Evolutionary conservation across 2,797 vertebrate genomes (phyloP), one percentile per base, ranked within the genome.

Genomic region (Anguilla obscura): DNA sequence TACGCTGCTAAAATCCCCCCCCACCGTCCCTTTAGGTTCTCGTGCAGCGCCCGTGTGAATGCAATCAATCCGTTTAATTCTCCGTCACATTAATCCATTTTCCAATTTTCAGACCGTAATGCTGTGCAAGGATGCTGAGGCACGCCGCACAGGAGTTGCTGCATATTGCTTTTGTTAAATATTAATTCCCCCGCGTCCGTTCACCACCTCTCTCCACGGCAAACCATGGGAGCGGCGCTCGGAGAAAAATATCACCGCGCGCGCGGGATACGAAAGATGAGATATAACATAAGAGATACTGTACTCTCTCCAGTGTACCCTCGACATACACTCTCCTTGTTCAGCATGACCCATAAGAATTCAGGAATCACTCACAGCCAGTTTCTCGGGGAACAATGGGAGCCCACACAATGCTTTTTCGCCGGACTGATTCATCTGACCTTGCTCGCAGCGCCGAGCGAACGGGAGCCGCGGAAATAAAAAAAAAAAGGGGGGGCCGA

Each of bases 401-500:
- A 89, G 85, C 66, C 87, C 56, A n/a, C 63, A 52, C 90, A 90
- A 50, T 90, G 89, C 58, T 63, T 89, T 92, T 89, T 88, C 82
- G 84, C 63, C 27, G 50, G 91, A 86, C 87, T 89, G 88, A 83
- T 90, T 91, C 89, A 40, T 86, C 82, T 93, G 94, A 95, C 94
- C 94, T 95, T 94, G 92, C 85, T 86, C 89, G 91, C 91, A 92
- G 95, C 92, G 91, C 90, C 91, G 91, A 88, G 48, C 0, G 21
- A n/a, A 6, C 14, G 8, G 18, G 52, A 5, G 83, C 21, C 58
- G 91, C 88, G 40, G 69, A 88, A 87, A 90, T 85, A 60, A 87
- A 52, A 48, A 30, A 12, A 50, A 85, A 27, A 66, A 33, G 36
- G 36, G 36, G 63, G 27, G 71, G 76, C 24, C 9, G 27, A 36